Evolutionary conservation across 2,888 invertebrate species (phyloP).

Genomic region (Torymus aiolomorphi): DNA sequence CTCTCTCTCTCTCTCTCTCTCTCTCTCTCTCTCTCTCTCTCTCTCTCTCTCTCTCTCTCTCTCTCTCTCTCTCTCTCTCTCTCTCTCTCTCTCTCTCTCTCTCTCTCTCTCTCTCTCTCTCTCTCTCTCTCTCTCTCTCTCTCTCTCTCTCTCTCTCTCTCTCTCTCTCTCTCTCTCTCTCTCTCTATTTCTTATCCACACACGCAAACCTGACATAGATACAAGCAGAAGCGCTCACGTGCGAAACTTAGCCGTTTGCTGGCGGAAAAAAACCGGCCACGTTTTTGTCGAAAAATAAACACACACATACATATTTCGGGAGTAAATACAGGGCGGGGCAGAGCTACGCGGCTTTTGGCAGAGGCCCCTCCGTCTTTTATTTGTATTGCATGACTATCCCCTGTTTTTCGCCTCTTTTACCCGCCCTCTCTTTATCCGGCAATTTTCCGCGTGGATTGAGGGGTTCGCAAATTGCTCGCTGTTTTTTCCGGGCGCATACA

Average conservation of each 20-base stretch:
- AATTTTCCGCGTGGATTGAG: not conserved
- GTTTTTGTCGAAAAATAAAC: constrained; percentile 21
- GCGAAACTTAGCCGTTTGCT: constrained; percentile 33
- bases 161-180: no score
- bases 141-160: no score
- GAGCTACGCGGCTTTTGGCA: not conserved
- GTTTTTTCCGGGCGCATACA: no score
- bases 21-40: no score
- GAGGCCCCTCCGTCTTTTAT: constrained; percentile 1
- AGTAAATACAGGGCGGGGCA: constrained; percentile 15
- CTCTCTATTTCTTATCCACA: no score
- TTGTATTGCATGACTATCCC: not conserved
- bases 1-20: no score
- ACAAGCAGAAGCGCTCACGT: not conserved
- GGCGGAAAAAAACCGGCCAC: constrained; percentile 33
- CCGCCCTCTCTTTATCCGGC: not conserved
- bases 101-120: no score
- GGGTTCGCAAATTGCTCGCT: no score
- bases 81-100: no score
- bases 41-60: no score
- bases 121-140: no score
- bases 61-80: no score
- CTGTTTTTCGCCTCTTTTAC: constrained; percentile 38
- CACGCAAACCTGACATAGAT: constrained; percentile 4
- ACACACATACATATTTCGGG: not conserved